These are phyloP conservation scores for Paraescarpia echinospica DNA, from an alignment of 1,140 invertebrate genomes.

Conservation along the genomic window DNA sequence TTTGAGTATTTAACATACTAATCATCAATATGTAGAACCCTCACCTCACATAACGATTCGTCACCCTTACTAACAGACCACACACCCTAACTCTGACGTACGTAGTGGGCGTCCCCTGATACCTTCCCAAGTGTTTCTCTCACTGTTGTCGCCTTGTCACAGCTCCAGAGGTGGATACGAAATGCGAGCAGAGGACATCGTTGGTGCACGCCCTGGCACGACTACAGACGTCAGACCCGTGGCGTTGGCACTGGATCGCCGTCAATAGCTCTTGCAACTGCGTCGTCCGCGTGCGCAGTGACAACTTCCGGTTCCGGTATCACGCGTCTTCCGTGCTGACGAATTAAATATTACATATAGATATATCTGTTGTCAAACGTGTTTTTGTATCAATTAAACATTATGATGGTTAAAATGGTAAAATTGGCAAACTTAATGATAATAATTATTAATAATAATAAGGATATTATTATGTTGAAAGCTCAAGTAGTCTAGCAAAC, in stretches of 20 bases:
- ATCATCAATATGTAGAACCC: no score
- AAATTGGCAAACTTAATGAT: no score
- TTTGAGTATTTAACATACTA: no score
- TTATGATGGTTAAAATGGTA: no score
- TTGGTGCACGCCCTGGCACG: conserved; percentile 17
- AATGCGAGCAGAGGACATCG: conserved; percentile 13
- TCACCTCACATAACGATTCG: no score
- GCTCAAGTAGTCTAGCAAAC: no score
- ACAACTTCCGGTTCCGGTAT: neutral
- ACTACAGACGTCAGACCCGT: conserved; percentile 5
- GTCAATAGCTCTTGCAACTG: conserved; percentile 22
- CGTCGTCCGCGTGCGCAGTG: neutral
- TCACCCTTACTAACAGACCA: no score
- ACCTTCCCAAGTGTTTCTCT: conserved; percentile 46
- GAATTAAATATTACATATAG: neutral
- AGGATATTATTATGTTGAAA: no score
- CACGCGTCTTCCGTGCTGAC: neutral
- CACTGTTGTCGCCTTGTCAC: conserved; percentile 41
- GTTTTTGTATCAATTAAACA: neutral
- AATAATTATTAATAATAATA: no score
- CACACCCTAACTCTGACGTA: no score
- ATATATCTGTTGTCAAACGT: neutral
- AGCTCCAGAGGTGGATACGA: neutral
- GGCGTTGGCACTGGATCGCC: conserved; percentile 18
- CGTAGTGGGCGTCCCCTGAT: neutral